Percentiles rank a stretch among this genome's conserved stretches.
Conservation (phyloP, 2,113 vertebrate species). For the Ifrita kowaldi region DNA sequence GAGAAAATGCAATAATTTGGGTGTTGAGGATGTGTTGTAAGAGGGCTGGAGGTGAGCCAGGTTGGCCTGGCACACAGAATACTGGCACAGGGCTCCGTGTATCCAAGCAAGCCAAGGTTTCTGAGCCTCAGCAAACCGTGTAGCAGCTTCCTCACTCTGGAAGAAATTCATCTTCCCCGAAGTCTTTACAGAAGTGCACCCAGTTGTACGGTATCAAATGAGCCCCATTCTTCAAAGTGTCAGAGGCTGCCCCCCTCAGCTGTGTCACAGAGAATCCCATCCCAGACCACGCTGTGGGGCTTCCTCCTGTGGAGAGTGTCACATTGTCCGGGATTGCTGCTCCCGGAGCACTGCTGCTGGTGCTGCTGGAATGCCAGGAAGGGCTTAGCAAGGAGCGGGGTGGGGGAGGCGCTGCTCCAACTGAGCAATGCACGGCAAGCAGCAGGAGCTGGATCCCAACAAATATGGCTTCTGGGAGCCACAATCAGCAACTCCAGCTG, state of each 20-base stretch:
- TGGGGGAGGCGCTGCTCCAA: not conserved
- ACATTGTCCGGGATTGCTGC: not conserved
- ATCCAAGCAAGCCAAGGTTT: not conserved
- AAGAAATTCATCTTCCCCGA: not conserved
- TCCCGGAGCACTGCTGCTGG: not conserved
- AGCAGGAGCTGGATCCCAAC: constrained; percentile 1
- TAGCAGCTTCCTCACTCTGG: not conserved
- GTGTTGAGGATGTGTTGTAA: not conserved
- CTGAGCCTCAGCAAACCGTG: not conserved
- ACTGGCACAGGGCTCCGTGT: not conserved
- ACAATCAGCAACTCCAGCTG: constrained; percentile 44
- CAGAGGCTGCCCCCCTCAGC: not conserved
- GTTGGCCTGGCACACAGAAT: not conserved
- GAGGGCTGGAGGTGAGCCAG: not conserved
- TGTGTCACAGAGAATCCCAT: not conserved
- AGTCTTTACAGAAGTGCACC: not conserved
- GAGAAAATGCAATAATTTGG: not conserved
- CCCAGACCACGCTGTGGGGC: not conserved
- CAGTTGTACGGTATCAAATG: not conserved
- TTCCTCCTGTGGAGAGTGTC: not conserved
- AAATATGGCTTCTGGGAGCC: constrained; percentile 33
- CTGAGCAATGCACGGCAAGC: constrained; percentile 4
- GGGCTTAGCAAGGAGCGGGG: not conserved
- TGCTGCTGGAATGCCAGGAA: not conserved
- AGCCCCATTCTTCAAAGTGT: not conserved